phyloP scores from a whole-genome alignment of 2,797 vertebrate genomes.

The Austrolebias charrua region DNA sequence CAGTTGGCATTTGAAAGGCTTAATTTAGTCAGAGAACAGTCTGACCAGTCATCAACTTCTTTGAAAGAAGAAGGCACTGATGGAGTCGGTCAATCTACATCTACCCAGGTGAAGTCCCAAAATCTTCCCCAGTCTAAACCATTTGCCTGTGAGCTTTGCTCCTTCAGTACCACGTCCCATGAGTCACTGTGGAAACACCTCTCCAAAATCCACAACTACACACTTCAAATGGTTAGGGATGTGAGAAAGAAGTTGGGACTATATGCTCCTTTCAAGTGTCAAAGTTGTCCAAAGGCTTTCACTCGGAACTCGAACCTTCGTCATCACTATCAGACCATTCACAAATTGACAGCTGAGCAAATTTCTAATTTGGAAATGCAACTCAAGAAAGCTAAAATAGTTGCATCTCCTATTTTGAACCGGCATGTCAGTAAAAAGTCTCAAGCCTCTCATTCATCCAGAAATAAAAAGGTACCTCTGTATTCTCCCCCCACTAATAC shows the following conservation, averaged over 20 bases:
- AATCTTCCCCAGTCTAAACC: slow-evolving; percentile 77
- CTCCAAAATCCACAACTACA: slow-evolving; percentile 89
- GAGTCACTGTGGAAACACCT: slow-evolving; percentile 95
- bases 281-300: slow-evolving; percentile 91
- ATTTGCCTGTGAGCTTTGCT: slow-evolving; percentile 88
- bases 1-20: slow-evolving; percentile 86
- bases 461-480: neutral
- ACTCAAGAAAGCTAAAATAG: slow-evolving; percentile 68
- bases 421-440: slow-evolving; percentile 9
- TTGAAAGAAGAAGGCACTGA: slow-evolving; percentile 20
- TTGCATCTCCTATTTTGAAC: slow-evolving; percentile 16
- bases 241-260: slow-evolving; percentile 91
- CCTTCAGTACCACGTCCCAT: slow-evolving; percentile 89
- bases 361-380: slow-evolving; percentile 88
- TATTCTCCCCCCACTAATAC: slow-evolving; percentile 11
- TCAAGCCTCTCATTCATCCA: neutral
- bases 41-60: slow-evolving; percentile 36
- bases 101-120: slow-evolving; percentile 49
- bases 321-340: slow-evolving; percentile 89
- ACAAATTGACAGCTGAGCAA: slow-evolving; percentile 88
- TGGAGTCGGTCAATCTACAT: slow-evolving; percentile 39
- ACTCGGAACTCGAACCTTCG: slow-evolving; percentile 97
- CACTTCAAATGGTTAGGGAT: slow-evolving; percentile 87
- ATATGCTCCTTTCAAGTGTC: slow-evolving; percentile 92
- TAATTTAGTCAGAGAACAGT: slow-evolving; percentile 79